Conservation (phyloP, 1,140 invertebrate species). For the Onthophagus taurus region DNA sequence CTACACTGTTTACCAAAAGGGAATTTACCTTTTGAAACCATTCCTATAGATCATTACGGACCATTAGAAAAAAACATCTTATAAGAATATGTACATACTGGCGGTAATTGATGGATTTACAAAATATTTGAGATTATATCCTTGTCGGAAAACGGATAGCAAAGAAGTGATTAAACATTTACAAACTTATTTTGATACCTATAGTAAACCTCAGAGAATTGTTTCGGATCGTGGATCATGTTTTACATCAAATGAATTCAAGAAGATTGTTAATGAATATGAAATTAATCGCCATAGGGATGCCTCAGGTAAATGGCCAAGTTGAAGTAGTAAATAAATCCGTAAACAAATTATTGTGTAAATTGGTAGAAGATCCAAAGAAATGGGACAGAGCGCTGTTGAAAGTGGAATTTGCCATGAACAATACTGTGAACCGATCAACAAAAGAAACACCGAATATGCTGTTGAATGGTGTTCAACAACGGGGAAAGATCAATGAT, state of each 20-base stretch:
- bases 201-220: constrained; percentile 15
- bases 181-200: constrained; percentile 16
- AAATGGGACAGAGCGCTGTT: background rate
- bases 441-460: constrained; percentile 1
- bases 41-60: constrained; percentile 22
- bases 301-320: constrained; percentile 9
- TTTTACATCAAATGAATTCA: constrained; percentile 19
- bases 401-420: background rate
- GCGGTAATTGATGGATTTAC: constrained; percentile 24
- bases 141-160: constrained; percentile 10
- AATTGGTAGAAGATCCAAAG: background rate
- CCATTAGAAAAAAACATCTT: constrained; percentile 21
- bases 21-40: constrained; percentile 15
- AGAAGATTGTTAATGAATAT: background rate
- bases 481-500: constrained; percentile 4
- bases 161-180: constrained; percentile 19
- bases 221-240: constrained; percentile 18
- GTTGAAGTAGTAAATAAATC: background rate
- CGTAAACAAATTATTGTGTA: background rate
- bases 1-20: constrained; percentile 18
- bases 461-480: background rate
- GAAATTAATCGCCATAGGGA: background rate
- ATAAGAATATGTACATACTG: constrained; percentile 24
- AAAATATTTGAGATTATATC: constrained; percentile 23
- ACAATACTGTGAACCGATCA: constrained; percentile 7